A percentile compares a stretch with the other conserved stretches of the same genome.
Conservation (phyloP, 1,140 invertebrate species). For the Chymomyza costata region DNA sequence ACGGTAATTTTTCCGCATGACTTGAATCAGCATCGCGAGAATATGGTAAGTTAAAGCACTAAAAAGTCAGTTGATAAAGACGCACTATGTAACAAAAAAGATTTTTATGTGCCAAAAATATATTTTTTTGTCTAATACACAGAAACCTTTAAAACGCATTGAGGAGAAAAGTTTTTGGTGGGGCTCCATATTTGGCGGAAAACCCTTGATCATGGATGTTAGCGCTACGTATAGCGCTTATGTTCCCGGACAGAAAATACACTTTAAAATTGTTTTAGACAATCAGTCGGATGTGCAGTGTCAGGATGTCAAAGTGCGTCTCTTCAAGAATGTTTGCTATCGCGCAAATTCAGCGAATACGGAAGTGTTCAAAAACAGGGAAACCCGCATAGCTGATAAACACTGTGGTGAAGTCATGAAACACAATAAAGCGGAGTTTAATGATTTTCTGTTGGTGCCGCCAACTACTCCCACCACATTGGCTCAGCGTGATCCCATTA, state of each 20-base stretch:
- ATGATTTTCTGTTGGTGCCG: slow-evolving; percentile 78
- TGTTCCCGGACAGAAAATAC: slow-evolving; percentile 65
- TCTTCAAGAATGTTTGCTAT: slow-evolving; percentile 76
- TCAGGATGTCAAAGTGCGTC: slow-evolving; percentile 76
- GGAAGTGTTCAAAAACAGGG: slow-evolving; percentile 77
- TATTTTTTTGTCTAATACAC: slow-evolving; percentile 8
- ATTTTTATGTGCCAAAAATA: slow-evolving; percentile 75
- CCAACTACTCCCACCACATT: slow-evolving; percentile 83
- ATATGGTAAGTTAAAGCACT: slow-evolving; percentile 37
- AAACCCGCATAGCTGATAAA: slow-evolving; percentile 77
- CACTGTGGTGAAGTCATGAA: slow-evolving; percentile 77
- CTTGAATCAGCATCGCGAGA: slow-evolving; percentile 79
- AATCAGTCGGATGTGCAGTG: slow-evolving; percentile 77
- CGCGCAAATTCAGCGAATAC: slow-evolving; percentile 73
- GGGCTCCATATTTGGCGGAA: slow-evolving; percentile 62
- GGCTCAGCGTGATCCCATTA: slow-evolving; percentile 81
- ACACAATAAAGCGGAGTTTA: slow-evolving; percentile 60
- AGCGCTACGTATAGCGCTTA: slow-evolving; percentile 58
- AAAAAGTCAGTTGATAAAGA: neutral
- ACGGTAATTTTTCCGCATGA: slow-evolving; percentile 84
- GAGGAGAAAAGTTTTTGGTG: slow-evolving; percentile 71
- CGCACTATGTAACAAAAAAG: neutral
- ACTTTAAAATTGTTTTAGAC: slow-evolving; percentile 57
- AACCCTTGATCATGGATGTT: slow-evolving; percentile 64
- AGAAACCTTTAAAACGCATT: slow-evolving; percentile 58